Evolutionary conservation across 1,140 invertebrate genomes (phyloP), one percentile per base, ranked within the genome.

Genomic region (Aphis gossypii): DNA sequence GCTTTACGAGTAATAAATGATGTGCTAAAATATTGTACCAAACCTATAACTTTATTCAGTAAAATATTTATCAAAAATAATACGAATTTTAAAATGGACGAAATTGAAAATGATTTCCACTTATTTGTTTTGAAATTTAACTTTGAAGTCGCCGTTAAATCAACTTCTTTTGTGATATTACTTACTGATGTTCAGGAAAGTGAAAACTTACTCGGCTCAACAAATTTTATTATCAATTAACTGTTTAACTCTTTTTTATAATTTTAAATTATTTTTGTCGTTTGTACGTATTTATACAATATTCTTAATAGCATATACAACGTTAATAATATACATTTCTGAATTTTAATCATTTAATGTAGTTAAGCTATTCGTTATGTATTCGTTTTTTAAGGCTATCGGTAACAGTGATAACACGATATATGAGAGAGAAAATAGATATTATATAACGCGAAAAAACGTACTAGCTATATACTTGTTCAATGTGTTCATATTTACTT

Each of bases 61-160:
- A 60, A 38, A 83, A 83, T 83, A 76, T 76, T 76, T 76, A 76
- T 86, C n/a, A 46, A 86, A 87, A 87, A 87, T 51, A 87, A 48
- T 46, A 87, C 86, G 86, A n/a, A 87, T 87, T 87, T 87, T 21
- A 87, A 87, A 87, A 21, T 21, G 46, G 48, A 87, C 20, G 46
- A 46, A 87, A 87, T 87, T 35, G 44, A 86, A 86, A 86, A 86
- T 86, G 23, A 86, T 86, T 86, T 46, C 25, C 14, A 48, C n/a
- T 86, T 30, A 44, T 30, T 86, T 46, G 25, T 86, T 86, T 86
- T 86, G 38, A 86, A 86, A 86, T 46, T 86, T 86, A 86, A 86
- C 11, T 46, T 46, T 86, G 46, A 48, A 86, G 25, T 46, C 44
- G 6, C 11, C 84, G 18, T 30, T 46, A 46, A 86, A 86, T 30